Conservation (phyloP, 1,140 invertebrate species). For the Platyura marginata region DNA sequence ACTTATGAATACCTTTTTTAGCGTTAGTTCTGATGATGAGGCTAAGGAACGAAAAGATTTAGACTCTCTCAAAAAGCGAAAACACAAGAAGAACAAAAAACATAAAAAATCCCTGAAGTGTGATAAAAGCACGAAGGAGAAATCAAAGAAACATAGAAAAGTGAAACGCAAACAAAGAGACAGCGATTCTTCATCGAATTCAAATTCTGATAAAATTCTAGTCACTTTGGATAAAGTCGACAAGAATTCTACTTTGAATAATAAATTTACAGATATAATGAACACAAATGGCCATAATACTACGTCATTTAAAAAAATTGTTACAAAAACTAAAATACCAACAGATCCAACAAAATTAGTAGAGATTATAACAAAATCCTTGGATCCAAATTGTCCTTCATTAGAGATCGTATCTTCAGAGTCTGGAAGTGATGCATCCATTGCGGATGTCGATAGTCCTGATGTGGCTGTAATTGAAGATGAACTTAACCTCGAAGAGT, state of each 20-base stretch:
- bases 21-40: background rate
- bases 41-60: background rate
- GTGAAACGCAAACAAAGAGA: constrained; percentile 1
- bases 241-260: background rate
- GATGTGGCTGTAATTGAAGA: constrained; percentile 61
- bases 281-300: constrained; percentile 17
- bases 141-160: constrained; percentile 16
- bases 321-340: constrained; percentile 9
- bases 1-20: background rate
- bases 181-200: background rate
- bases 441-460: constrained; percentile 29
- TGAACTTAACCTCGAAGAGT: constrained; percentile 69
- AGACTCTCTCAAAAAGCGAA: constrained; percentile 21
- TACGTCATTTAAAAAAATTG: background rate
- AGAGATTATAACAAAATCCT: constrained; percentile 19
- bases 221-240: background rate
- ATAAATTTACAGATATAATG: constrained; percentile 21
- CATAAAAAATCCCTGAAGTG: constrained; percentile 18
- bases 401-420: constrained; percentile 51
- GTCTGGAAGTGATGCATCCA: background rate
- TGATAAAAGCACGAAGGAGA: constrained; percentile 8
- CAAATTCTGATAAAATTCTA: background rate
- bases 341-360: constrained; percentile 20
- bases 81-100: constrained; percentile 33
- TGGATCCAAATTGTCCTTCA: constrained; percentile 19